Evolutionary conservation across 37 sponge, comb jelly and placozoan species (phyloP), one percentile per base, ranked within the genome.

Genomic region (Tethya wilhelma): DNA sequence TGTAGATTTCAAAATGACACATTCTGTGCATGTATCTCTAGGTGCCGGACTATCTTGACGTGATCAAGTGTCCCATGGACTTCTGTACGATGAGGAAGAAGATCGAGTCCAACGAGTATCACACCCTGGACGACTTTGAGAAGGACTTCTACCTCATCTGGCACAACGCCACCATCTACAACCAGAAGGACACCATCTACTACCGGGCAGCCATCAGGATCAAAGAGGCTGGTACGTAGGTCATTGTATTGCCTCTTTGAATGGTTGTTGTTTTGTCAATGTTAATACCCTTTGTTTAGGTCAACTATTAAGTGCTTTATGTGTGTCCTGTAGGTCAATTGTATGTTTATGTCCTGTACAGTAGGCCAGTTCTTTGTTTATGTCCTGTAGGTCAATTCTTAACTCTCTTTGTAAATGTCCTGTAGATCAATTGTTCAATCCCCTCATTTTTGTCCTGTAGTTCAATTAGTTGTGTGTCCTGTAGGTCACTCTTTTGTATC

Each of bases 31-130:
- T 39, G 39, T 39, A 36, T 22, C 26, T 62, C 38, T 69, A 98
- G 99, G 99, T 96, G 0, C 86, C 86, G 1, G 99, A 96, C 76
- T 98, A 98, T 58, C 73, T 83, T 26, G 93, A 96, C 43, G 93
- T 93, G 42, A 96, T 98, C 56, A 84, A 87, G 44, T 58, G 87
- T 7, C 99, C 99, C 14, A 98, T 98, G 94, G 99, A 98, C 71
- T 81, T 98, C 38, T 57, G 78, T 43, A 96, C 97, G 20, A 96
- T 98, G 90, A 34, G 72, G 36, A 62, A 67, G 56, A 96, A 94
- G 77, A 65, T 96, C 12, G 93, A 94, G 25, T 43, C 59, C 34
- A 82, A 85, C 60, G 59, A 77, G 31, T 98, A 98, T 76, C 38
- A 38, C 25, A 80, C 68, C 28, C 42, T 98, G 41, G 89, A 90